Percentiles rank a stretch among this genome's conserved stretches.
Evolutionary conservation across 1,140 invertebrate species (phyloP).

Genomic region (Apolygus lucorum): DNA sequence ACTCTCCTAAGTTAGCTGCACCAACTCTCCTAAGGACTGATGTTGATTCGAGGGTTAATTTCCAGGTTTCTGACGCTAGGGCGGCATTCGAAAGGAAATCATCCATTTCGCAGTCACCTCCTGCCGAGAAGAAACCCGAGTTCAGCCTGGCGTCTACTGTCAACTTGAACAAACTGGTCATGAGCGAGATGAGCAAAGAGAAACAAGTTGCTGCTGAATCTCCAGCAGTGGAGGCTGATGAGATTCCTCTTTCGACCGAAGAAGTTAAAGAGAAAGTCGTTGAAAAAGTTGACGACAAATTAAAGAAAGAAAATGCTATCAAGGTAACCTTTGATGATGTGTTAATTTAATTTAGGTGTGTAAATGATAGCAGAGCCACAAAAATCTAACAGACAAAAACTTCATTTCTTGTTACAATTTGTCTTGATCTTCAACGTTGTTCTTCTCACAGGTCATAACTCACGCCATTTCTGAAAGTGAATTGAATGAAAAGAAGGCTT

Average conservation of each 20-base stretch:
- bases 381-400: no score
- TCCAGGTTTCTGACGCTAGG: conserved; percentile 51
- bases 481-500: conserved; percentile 30
- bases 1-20: no score
- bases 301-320: conserved; percentile 32
- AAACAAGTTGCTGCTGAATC: conserved; percentile 48
- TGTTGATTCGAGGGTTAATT: neutral
- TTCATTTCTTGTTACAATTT: no score
- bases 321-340: no score
- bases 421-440: conserved; percentile 2
- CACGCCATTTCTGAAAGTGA: conserved; percentile 30
- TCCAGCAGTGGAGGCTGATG: neutral
- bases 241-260: no score
- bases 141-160: conserved; percentile 35
- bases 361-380: no score
- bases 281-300: conserved; percentile 21
- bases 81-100: conserved; percentile 71
- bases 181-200: conserved; percentile 45
- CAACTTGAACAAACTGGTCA: conserved; percentile 34
- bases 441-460: conserved; percentile 32
- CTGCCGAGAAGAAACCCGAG: conserved; percentile 16
- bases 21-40: neutral
- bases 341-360: no score
- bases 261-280: conserved; percentile 7
- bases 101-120: conserved; percentile 41